Base-by-base conservation (phyloP, 2,113 vertebrate genomes). In the Pelecanoides urinatrix region DNA sequence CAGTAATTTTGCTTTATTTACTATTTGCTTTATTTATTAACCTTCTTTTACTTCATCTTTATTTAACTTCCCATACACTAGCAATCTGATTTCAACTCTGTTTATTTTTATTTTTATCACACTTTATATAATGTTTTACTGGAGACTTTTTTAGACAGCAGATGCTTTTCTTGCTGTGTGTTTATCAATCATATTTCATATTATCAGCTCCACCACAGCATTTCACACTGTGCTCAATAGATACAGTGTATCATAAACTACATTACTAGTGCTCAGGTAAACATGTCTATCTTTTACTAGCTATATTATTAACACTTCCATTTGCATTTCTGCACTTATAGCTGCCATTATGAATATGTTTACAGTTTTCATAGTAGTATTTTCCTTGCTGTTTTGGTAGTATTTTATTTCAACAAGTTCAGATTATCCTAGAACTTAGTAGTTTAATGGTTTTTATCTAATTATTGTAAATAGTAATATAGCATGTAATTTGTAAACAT, bases 131-230 rank as follows among this genome's bases (percentile, higher is more conserved):
- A 81, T 19, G 9, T 91, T 93, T 70, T 65, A 84, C 21, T 72
- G 45, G 34, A n/a, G 34, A 72, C 11, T 26, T 36, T 55, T 88
- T 36, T 55, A 30, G 8, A 42, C 11, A 72, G 61, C 34, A 87
- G 72, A 67, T 52, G 30, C 5, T 92, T 94, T 87, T 79, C 65
- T n/a, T 66, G 27, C 86, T 72, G 34, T 49, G 18, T 72, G 88
- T 75, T 84, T 86, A 82, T 96, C 95, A 96, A 95, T 87, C 34
- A 49, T 68, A 62, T 81, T 92, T 88, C 47, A 32, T 58, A 61
- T 56, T 72, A 85, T 75, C 45, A 75, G 47, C 40, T 87, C 19
- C 53, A 27, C 3, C 65, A 53, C 50, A 92, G 68, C 68, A 77
- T 81, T 95, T 96, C 79, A 93, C 50, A 84, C 52, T 13, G 16